Percentiles rank a stretch among this genome's conserved stretches.
phyloP scores from a whole-genome alignment of 2,113 vertebrate genomes.

The Archilochus colubris region DNA sequence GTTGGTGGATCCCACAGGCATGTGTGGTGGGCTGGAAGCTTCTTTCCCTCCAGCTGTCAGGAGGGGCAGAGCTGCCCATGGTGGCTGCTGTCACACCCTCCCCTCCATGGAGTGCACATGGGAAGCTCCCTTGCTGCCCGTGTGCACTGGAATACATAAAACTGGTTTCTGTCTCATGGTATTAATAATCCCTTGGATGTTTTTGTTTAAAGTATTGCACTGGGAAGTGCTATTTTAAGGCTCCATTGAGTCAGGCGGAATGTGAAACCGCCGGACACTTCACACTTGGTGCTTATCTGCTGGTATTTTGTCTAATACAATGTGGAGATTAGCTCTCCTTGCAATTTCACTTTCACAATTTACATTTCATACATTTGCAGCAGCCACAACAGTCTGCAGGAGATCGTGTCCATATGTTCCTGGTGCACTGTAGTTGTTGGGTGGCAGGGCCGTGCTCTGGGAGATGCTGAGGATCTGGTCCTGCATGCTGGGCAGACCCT shows the following conservation, averaged over 20 bases:
- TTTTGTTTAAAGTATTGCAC: slow-evolving; percentile 52
- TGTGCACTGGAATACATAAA: background rate
- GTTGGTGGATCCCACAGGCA: background rate
- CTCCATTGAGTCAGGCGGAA: slow-evolving; percentile 51
- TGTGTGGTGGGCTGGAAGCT: background rate
- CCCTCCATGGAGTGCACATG: rapidly evolving
- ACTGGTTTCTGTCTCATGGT: background rate
- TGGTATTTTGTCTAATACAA: slow-evolving; percentile 60
- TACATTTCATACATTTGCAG: slow-evolving; percentile 35
- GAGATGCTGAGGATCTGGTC: background rate
- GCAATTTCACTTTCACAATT: slow-evolving; percentile 15
- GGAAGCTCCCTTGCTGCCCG: background rate
- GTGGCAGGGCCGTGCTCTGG: background rate
- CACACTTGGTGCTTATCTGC: slow-evolving; percentile 51
- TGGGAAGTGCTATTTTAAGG: slow-evolving; percentile 69
- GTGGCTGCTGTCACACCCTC: background rate
- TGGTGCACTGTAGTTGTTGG: background rate
- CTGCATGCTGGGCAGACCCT: background rate
- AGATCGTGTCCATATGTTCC: background rate
- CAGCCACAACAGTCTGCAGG: slow-evolving; percentile 57
- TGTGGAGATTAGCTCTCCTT: slow-evolving; percentile 8
- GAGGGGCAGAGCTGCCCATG: background rate
- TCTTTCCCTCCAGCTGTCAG: rapidly evolving
- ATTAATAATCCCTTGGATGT: slow-evolving; percentile 52
- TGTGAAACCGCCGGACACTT: slow-evolving; percentile 1